These are phyloP conservation scores for Coenonympha arcania DNA, from an alignment of 2,888 invertebrate species.

Conservation along the genomic window DNA sequence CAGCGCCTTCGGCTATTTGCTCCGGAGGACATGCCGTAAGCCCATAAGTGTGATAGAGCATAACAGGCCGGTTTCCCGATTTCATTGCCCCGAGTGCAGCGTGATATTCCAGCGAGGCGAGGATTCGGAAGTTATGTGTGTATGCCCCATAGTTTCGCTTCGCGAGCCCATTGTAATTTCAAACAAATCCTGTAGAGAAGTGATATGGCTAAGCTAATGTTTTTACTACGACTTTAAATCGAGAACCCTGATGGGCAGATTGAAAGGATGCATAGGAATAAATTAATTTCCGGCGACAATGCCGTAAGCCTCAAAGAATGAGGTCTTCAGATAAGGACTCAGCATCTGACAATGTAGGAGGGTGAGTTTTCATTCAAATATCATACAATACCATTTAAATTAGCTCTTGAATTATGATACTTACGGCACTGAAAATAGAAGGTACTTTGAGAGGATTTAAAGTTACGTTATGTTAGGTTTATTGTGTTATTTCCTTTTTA, in stretches of 20 bases:
- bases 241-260: slow-evolving; percentile 14
- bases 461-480: background rate
- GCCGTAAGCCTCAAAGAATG: slow-evolving; percentile 20
- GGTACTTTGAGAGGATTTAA: background rate
- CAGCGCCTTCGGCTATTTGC: no score
- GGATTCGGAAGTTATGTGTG: no score
- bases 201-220: no score
- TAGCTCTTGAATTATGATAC: background rate
- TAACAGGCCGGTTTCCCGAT: no score
- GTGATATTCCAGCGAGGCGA: no score
- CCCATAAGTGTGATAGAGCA: no score
- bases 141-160: no score
- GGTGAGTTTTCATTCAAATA: slow-evolving; percentile 10
- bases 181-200: no score
- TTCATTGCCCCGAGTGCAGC: no score
- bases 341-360: slow-evolving; percentile 10
- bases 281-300: slow-evolving; percentile 25
- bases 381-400: background rate
- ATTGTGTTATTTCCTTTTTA: background rate
- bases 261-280: slow-evolving; percentile 19
- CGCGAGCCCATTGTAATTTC: no score
- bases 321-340: slow-evolving; percentile 14
- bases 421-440: slow-evolving; percentile 2
- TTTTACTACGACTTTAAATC: no score
- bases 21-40: no score